A percentile compares a stretch with the other conserved stretches of the same genome.
phyloP scores from a whole-genome alignment of 2,888 invertebrate genomes.

The Drosophila nr. medialis region DNA sequence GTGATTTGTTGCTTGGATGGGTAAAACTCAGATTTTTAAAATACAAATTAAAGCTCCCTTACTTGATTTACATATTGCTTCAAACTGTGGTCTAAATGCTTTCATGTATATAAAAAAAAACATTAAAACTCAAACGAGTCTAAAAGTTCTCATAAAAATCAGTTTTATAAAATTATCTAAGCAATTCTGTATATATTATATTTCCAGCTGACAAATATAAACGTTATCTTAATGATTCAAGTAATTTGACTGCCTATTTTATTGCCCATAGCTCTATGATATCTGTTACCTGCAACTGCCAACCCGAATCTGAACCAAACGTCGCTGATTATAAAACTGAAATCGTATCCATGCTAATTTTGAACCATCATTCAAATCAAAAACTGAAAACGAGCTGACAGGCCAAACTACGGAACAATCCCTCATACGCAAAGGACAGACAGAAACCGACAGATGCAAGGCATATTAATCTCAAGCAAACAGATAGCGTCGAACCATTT shows the following conservation, averaged over 20 bases:
- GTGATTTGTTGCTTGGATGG: slow-evolving; percentile 15
- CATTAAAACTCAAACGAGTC: not conserved
- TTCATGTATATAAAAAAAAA: not conserved
- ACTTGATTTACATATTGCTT: too few species aligned
- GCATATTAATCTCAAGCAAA: slow-evolving; percentile 83
- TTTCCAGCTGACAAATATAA: not conserved
- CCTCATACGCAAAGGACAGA: slow-evolving; percentile 40
- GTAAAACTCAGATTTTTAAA: not conserved
- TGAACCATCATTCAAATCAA: slow-evolving; percentile 62
- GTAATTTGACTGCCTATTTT: slow-evolving; percentile 3
- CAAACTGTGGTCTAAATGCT: not conserved
- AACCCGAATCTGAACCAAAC: slow-evolving; percentile 13
- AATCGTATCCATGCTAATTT: slow-evolving; percentile 83
- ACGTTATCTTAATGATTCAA: not conserved
- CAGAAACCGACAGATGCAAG: slow-evolving; percentile 81
- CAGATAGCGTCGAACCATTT: slow-evolving; percentile 74
- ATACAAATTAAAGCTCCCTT: not conserved
- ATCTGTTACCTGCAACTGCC: slow-evolving; percentile 35
- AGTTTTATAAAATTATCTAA: not conserved
- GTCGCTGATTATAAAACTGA: slow-evolving; percentile 66
- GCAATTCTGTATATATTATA: not conserved
- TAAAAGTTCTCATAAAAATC: not conserved
- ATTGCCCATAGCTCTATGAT: slow-evolving; percentile 4
- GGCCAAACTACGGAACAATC: slow-evolving; percentile 54
- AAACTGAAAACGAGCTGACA: slow-evolving; percentile 61